These are phyloP conservation scores for Nyleta sp. DNA, from an alignment of 2,888 invertebrate species.

Conservation along the genomic window DNA sequence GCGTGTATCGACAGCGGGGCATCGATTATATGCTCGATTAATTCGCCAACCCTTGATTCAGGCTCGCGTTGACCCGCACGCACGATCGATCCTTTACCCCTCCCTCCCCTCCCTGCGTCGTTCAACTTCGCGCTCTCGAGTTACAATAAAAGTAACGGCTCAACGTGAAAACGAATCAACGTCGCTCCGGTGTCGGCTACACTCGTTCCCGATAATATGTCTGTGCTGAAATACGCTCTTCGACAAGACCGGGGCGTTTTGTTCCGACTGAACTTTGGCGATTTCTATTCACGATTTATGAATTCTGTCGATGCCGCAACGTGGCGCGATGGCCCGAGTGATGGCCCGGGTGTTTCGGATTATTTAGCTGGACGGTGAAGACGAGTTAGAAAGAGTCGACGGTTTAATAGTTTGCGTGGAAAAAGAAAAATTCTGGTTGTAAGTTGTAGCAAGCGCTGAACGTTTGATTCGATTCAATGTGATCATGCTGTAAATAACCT, in stretches of 20 bases:
- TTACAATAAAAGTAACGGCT: constrained; percentile 65
- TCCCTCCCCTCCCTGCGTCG: constrained; percentile 43
- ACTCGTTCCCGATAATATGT: constrained; percentile 61
- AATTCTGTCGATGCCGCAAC: constrained; percentile 39
- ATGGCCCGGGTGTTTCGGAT: too few species aligned
- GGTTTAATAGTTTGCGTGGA: too few species aligned
- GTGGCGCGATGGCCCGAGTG: constrained; percentile 2
- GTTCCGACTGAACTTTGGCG: constrained; percentile 34
- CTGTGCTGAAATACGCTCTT: constrained; percentile 53
- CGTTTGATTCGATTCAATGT: too few species aligned
- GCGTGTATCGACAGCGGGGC: constrained; percentile 75
- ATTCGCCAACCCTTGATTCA: constrained; percentile 77
- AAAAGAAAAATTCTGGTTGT: too few species aligned
- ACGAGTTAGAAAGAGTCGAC: too few species aligned
- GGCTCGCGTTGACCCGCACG: constrained; percentile 58
- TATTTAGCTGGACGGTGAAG: too few species aligned
- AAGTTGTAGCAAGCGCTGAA: too few species aligned
- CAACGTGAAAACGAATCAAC: constrained; percentile 65
- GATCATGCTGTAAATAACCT: too few species aligned
- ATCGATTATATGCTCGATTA: constrained; percentile 82
- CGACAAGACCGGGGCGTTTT: constrained; percentile 41
- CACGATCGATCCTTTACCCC: constrained; percentile 68
- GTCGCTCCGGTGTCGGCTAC: constrained; percentile 60
- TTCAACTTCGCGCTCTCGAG: constrained; percentile 60
- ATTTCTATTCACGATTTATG: constrained; percentile 58